These are phyloP conservation scores for Bugula neritina DNA, from an alignment of 2,888 invertebrate species.

Conservation along the genomic window DNA sequence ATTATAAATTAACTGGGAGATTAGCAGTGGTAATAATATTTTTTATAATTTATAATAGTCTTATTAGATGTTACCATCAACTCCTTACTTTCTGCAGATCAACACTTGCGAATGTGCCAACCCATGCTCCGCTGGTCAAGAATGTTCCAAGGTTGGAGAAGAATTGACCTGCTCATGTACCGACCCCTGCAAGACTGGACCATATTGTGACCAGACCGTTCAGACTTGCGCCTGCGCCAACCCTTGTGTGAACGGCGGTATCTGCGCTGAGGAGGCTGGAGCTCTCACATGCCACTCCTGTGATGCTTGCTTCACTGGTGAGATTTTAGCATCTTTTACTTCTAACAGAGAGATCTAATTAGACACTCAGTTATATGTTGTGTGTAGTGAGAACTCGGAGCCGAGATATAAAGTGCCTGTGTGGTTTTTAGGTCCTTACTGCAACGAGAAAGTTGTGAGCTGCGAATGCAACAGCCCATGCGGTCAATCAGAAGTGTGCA, in stretches of 20 bases:
- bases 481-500: neutral
- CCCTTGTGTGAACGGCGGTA: conserved; percentile 16
- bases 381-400: too few relatives aligned
- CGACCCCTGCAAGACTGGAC: neutral
- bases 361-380: too few relatives aligned
- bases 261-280: neutral
- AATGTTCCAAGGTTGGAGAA: conserved; percentile 19
- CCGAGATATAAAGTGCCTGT: too few relatives aligned
- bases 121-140: conserved; percentile 18
- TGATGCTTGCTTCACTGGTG: conserved; percentile 13
- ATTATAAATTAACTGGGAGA: too few relatives aligned
- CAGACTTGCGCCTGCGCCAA: conserved; percentile 8
- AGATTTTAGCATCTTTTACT: too few relatives aligned
- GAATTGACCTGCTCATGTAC: conserved; percentile 2
- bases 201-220: conserved; percentile 3
- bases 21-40: too few relatives aligned
- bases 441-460: neutral
- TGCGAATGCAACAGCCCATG: conserved; percentile 25
- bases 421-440: conserved; percentile 14
- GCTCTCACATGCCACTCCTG: neutral
- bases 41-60: too few relatives aligned
- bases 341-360: too few relatives aligned
- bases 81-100: too few relatives aligned
- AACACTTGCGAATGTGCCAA: conserved; percentile 20
- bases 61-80: too few relatives aligned